Percentiles rank a stretch among this genome's conserved stretches.
These are phyloP conservation scores for Otis tarda DNA, from an alignment of 2,113 vertebrate species.

Conservation along the genomic window DNA sequence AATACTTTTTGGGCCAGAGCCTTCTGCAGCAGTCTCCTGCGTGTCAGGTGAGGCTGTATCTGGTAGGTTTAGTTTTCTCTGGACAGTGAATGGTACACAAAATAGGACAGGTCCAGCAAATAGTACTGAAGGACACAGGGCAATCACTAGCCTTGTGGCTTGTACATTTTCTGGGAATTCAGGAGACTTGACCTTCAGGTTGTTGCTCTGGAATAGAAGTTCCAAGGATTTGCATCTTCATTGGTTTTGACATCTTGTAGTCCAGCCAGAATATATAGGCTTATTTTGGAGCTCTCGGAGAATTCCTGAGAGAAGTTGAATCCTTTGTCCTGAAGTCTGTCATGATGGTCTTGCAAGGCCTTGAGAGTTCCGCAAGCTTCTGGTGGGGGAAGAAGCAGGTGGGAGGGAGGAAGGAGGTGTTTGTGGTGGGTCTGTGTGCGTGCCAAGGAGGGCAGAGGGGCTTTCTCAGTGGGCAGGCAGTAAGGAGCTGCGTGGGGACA, in stretches of 20 bases:
- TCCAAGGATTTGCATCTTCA: neutral
- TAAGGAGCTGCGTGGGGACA: neutral
- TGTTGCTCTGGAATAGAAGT: neutral
- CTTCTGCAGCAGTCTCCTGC: neutral
- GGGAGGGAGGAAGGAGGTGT: neutral
- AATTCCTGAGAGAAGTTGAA: neutral
- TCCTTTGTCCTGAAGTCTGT: neutral
- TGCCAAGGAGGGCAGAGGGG: neutral
- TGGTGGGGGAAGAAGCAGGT: neutral
- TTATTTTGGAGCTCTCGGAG: neutral
- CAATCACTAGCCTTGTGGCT: neutral
- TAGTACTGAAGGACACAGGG: neutral
- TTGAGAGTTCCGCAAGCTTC: neutral
- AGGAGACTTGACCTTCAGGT: neutral
- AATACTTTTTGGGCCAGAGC: neutral
- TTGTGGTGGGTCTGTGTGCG: neutral
- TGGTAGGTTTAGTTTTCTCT: neutral
- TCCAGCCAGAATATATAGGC: neutral
- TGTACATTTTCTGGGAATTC: neutral
- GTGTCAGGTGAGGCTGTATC: neutral
- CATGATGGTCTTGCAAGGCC: neutral
- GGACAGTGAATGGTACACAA: neutral
- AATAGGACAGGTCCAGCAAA: neutral
- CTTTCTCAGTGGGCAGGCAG: rapidly evolving
- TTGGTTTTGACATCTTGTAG: neutral